Evolutionary conservation across 2,797 vertebrate species (phyloP).

Genomic region (Gymnoscopelus braueri): DNA sequence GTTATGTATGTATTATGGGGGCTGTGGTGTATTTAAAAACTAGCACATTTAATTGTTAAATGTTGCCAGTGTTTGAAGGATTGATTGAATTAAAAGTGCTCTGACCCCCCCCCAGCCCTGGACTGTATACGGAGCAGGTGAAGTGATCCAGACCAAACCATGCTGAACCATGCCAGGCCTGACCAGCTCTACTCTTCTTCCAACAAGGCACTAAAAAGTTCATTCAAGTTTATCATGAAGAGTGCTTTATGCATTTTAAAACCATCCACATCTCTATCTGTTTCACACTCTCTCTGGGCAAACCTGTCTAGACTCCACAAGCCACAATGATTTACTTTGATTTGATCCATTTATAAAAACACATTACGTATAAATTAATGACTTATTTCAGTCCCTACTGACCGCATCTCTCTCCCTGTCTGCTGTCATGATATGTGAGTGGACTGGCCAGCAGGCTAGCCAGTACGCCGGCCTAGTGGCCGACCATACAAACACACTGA

Average conservation of each 20-base stretch:
- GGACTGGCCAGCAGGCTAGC: slow-evolving; percentile 20
- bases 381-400: background rate
- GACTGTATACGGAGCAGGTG: background rate
- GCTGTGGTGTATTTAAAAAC: no score
- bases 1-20: no score
- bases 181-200: slow-evolving; percentile 46
- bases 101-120: background rate
- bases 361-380: no score
- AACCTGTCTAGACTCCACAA: background rate
- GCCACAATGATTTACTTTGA: no score
- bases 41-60: no score
- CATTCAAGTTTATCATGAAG: slow-evolving; percentile 88
- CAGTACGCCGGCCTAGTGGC: slow-evolving; percentile 19
- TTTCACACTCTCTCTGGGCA: slow-evolving; percentile 11
- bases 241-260: slow-evolving; percentile 67
- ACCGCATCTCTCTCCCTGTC: background rate
- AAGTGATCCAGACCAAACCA: background rate
- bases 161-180: background rate
- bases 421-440: slow-evolving; percentile 35
- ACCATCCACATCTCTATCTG: slow-evolving; percentile 27
- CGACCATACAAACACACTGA: background rate
- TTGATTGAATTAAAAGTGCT: no score
- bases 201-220: slow-evolving; percentile 92
- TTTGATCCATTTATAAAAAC: no score
- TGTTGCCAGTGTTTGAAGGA: no score